Base-by-base conservation (phyloP, 2,113 vertebrate genomes). In the Lamprologus speciosus region DNA sequence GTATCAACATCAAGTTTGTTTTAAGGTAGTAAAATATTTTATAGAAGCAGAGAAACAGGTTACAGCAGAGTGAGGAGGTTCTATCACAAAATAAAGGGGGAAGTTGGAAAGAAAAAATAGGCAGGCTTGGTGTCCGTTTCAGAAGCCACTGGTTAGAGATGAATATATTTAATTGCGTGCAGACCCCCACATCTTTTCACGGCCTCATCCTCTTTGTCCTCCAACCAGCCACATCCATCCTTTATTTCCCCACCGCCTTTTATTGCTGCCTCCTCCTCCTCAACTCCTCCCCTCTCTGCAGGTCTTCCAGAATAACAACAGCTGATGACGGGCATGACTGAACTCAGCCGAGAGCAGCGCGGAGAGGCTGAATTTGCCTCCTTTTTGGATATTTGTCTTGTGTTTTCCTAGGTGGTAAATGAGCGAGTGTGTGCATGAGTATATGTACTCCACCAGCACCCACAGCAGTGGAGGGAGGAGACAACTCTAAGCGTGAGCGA, bases 251-350 rank as follows among this genome's bases (percentile, higher is more conserved):
- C 17, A 5, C 51, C 3, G 11, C 65, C 87, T 86, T 84, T 73
- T 82, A 80, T 81, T 87, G 81, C 87, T 84, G 26, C 57, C 83
- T 31, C 75, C 78, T 70, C 58, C 47, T 63, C 73, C 73, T 80
- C 73, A 31, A 51, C 81, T 28, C 58, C 73, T 45, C 84, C 2
- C 47, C 54, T 73, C 88, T 80, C 50, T 5, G 80, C 63, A 90
- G 91, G 89, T 94, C 84, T 93, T 86, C 88, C 88, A 94, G 95
- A 92, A 92, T 92, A 90, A 91, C 95, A 21, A 10, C 47, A 93
- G 91, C 93, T 95, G 89, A 92, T 91, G 95, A 91, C 79, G 95
- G 95, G 95, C 94, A 95, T 40, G 31, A 86, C 87, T 91, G 91
- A 92, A 91, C 35, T 50, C 81, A 14, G 40, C 60, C 73, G 86